These are phyloP conservation scores for Pristionchus fissidentatus DNA, from an alignment of 2,888 invertebrate species.

Conservation along the genomic window DNA sequence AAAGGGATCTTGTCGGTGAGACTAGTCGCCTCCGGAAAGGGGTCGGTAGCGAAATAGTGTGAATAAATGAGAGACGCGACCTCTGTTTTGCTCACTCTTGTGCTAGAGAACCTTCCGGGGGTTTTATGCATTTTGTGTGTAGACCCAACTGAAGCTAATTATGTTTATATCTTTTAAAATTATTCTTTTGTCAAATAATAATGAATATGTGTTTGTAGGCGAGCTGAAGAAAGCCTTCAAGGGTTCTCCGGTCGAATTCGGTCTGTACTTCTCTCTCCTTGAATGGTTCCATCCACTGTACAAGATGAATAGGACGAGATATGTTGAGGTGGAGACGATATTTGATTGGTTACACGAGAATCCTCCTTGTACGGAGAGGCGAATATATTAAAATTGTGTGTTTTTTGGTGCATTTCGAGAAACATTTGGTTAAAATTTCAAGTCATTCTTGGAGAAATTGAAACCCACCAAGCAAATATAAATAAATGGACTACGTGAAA, in stretches of 20 bases:
- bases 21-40: not conserved
- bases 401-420: too few species aligned
- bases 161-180: not conserved
- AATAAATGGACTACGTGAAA: too few species aligned
- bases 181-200: not conserved
- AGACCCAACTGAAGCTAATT: not conserved
- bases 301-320: constrained; percentile 58
- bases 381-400: not conserved
- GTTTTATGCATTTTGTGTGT: too few species aligned
- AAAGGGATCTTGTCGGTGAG: constrained; percentile 78
- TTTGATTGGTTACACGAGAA: not conserved
- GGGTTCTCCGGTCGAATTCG: constrained; percentile 70
- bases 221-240: constrained; percentile 60
- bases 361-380: not conserved
- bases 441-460: too few species aligned
- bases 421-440: too few species aligned
- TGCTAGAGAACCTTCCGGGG: too few species aligned
- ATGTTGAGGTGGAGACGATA: constrained; percentile 67
- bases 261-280: constrained; percentile 74
- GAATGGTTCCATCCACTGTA: constrained; percentile 75
- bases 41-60: too few species aligned
- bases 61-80: too few species aligned
- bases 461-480: too few species aligned
- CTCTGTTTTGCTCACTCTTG: too few species aligned
- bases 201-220: constrained; percentile 46